phyloP scores from a whole-genome alignment of 1,140 invertebrate genomes.

The Branchinecta lynchi region DNA sequence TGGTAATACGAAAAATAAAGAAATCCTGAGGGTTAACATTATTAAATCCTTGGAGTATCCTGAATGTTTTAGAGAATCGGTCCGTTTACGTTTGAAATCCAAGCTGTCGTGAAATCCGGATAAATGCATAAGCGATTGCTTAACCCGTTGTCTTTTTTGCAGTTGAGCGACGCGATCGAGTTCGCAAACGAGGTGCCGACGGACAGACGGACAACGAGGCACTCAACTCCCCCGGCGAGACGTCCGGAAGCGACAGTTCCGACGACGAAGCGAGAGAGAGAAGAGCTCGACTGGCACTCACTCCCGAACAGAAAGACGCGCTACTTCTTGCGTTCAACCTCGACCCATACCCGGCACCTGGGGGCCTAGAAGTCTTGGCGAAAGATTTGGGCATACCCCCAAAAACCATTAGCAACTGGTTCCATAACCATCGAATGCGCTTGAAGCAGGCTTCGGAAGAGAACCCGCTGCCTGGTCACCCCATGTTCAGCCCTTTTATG shows the following conservation, averaged over 20 bases:
- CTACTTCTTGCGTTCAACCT: constrained; percentile 78
- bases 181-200: not conserved
- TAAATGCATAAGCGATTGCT: not conserved
- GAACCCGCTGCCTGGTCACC: not conserved
- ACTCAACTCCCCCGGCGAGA: not conserved
- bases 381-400: constrained; percentile 78
- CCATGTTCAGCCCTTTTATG: constrained; percentile 4
- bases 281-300: constrained; percentile 29
- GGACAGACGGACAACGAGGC: not conserved
- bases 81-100: no score
- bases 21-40: no score
- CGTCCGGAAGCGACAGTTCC: not conserved
- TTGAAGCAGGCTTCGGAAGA: constrained; percentile 61
- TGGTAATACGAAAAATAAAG: no score
- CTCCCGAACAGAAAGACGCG: constrained; percentile 95
- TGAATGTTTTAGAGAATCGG: no score
- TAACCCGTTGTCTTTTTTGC: not conserved
- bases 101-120: no score
- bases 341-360: constrained; percentile 89
- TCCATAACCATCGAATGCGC: constrained; percentile 97
- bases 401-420: constrained; percentile 96
- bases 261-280: not conserved
- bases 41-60: no score
- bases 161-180: not conserved
- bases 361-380: constrained; percentile 86